Conservation (phyloP, 1,140 invertebrate genomes). For the Ptiloglossa arizonensis region DNA sequence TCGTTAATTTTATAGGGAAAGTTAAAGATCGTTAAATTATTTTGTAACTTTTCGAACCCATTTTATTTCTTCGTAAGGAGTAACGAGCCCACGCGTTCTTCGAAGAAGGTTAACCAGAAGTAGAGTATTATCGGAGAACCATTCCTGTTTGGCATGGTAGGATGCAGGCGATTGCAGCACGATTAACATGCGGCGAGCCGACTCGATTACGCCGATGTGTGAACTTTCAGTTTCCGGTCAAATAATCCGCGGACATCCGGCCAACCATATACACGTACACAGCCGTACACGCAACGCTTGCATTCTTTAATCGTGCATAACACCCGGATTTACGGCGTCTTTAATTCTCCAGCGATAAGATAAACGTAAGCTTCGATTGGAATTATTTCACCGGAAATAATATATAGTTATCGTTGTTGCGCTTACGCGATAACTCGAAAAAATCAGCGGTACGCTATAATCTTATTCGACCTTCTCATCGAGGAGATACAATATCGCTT, state of each 20-base stretch:
- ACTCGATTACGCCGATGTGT: conserved; percentile 72
- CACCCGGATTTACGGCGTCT: conserved; percentile 18
- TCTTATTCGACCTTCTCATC: conserved; percentile 4
- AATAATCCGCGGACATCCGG: conserved; percentile 78
- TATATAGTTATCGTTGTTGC: conserved; percentile 33
- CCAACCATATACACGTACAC: conserved; percentile 25
- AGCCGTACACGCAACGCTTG: conserved; percentile 38
- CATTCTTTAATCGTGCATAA: conserved; percentile 23
- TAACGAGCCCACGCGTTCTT: conserved; percentile 9
- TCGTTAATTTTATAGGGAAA: too few species aligned
- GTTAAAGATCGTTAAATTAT: too few species aligned
- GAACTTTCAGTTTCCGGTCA: conserved; percentile 78
- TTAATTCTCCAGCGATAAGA: conserved; percentile 41
- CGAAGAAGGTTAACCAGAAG: conserved; percentile 12
- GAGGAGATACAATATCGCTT: background rate
- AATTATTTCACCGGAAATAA: conserved; percentile 36
- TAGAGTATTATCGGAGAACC: conserved; percentile 11
- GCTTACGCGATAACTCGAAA: background rate
- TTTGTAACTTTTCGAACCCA: conserved; percentile 2
- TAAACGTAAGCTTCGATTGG: conserved; percentile 3
- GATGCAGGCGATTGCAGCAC: conserved; percentile 70
- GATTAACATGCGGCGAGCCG: conserved; percentile 65
- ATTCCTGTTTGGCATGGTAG: conserved; percentile 45
- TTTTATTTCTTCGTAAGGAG: background rate
- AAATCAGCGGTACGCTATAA: conserved; percentile 12